Evolutionary conservation across 2,797 vertebrate species (phyloP), one percentile per base, ranked within the genome.

Genomic region (Carduelis carduelis): DNA sequence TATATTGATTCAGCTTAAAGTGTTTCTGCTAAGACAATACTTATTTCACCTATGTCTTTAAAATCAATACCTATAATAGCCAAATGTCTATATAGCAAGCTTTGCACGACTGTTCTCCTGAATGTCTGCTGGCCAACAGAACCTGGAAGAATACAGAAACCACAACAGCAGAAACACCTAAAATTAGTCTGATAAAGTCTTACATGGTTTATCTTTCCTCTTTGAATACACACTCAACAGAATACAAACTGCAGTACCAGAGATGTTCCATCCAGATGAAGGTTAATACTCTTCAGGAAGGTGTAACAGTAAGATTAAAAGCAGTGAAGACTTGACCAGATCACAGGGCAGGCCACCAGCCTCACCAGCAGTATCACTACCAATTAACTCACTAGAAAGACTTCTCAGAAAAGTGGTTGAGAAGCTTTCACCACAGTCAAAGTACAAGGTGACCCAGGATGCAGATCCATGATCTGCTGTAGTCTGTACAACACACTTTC

Each of bases 401-500:
- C 2, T 28, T 34, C 32, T 84, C 16, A 35, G 41, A 18, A 64
- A 59, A 27, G 14, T 3, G 16, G 5, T 3, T 39, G 17, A 22
- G 22, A 19, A 37, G 21, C 12, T 43, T 82, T 59, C 57, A 52
- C 15, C 11, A 7, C 8, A 39, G 18, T 5, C 16, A 55, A 65
- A 78, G 32, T 14, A 53, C 23, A 35, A 41, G 24, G 24, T 30
- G 34, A 55, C 12, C 35, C 17, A 14, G 30, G 30, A 27, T 35
- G 34, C 3, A 8, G 47, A 61, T 23, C 22, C 47, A 39, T 1
- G 4, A 52, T 30, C 23, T 37, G 52, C 47, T 50, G 11, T 63
- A 78, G 26, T 27, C n/a, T 13, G 2, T 12, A 13, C 0, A 2
- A 76, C 0, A 34, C 4, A 30, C 15, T 41, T 49, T 11, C 15